Conservation (phyloP, 2,797 vertebrate genomes). For the Brotula barbata region DNA sequence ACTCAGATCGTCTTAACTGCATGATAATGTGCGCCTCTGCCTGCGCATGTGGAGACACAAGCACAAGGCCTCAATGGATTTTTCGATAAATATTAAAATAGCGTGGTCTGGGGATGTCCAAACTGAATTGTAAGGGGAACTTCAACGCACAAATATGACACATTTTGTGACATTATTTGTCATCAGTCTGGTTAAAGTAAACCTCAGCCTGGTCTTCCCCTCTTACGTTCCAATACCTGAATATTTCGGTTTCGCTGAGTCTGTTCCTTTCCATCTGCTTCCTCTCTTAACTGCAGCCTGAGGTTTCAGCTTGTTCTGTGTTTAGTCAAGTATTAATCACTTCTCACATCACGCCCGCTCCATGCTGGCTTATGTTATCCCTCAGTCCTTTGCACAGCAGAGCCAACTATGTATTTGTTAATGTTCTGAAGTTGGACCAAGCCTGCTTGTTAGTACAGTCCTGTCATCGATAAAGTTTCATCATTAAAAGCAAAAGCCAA, state of each 20-base stretch:
- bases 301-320: neutral
- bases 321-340: neutral
- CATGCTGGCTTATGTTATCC: neutral
- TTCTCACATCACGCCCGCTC: neutral
- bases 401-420: slow-evolving; percentile 58
- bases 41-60: neutral
- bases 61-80: neutral
- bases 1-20: slow-evolving; percentile 27
- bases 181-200: slow-evolving; percentile 39
- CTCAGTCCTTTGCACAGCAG: neutral
- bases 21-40: neutral
- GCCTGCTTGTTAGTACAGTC: slow-evolving; percentile 22
- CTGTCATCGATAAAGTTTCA: slow-evolving; percentile 1
- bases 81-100: too few species aligned
- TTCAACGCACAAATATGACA: slow-evolving; percentile 3
- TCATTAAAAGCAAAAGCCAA: slow-evolving; percentile 8
- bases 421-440: slow-evolving; percentile 15
- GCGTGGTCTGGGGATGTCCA: neutral
- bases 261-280: neutral
- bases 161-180: slow-evolving; percentile 10
- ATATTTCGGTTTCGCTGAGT: neutral
- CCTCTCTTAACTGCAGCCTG: neutral
- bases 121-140: neutral
- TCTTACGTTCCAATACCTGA: neutral
- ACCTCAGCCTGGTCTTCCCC: neutral